Evolutionary conservation across 2,888 invertebrate species (phyloP), one percentile per base, ranked within the genome.

Genomic region (Onchidella celtica): DNA sequence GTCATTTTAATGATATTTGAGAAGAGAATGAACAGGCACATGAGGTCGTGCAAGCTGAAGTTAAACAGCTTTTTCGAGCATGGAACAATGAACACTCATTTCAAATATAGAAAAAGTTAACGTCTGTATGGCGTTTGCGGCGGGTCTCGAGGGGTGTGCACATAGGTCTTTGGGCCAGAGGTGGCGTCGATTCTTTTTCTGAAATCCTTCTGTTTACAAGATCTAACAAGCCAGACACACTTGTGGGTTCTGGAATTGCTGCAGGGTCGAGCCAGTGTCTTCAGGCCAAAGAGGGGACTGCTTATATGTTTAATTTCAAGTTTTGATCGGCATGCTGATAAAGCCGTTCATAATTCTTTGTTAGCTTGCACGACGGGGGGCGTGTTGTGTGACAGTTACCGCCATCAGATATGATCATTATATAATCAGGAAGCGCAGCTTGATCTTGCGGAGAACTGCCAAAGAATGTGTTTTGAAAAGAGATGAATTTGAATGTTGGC

Each of bases 281-380:
- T 11, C 34, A 24, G 73, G 59, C 73, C 36, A 34, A 61, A 72
- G 24, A 36, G n/a, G 38, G 34, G 17, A 47, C 6, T 47, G 47
- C 6, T 47, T 47, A 47, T 11, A 32, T 61, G 73, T 36, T 61
- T 73, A 73, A 59, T 59, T 73, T 73, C n/a, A 59, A 73, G 38
- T 34, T 14, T 11, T 57, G 73, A 73, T 73, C n/a, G 59, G 73
- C 73, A 73, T 61, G 36, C 34, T 36, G 73, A 73, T 73, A 59
- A 17, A 9, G 59, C 73, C 32, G 24, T 36, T 36, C 38, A 73
- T 36, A 59, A 73, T 73, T 38, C 9, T 73, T 24, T 61, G 38
- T 36, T 57, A 73, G n/a, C 14, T 11, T 24, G 14, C 1, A 32
- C 3, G 66, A 34, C 32, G 47, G 9, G 47, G 17, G 47, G 47